These are phyloP conservation scores for Epizoanthus ramosus DNA, from an alignment of 92 coral and sea anemone species.

Conservation along the genomic window DNA sequence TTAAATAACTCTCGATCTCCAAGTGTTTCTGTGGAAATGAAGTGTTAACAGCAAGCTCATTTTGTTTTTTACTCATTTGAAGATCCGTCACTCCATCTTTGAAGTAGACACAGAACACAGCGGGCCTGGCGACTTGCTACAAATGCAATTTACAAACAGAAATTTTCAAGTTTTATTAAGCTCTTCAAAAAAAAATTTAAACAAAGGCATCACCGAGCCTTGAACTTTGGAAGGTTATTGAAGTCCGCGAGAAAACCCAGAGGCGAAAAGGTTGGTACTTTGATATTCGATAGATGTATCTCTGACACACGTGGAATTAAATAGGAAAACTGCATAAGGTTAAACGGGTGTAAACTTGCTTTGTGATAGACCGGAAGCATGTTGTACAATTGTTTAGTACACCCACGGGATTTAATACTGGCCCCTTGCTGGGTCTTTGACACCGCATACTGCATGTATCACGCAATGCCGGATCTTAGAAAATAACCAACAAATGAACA, in stretches of 20 bases:
- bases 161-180: too few relatives aligned
- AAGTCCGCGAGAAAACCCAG: neutral
- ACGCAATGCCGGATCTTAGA: conserved; percentile 25
- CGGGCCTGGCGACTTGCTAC: too few relatives aligned
- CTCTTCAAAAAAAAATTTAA: neutral
- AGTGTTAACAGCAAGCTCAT: too few relatives aligned
- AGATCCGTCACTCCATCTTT: too few relatives aligned
- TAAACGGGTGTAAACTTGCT: conserved; percentile 8
- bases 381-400: neutral
- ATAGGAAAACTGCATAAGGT: neutral
- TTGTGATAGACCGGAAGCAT: conserved; percentile 19
- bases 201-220: neutral
- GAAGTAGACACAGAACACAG: too few relatives aligned
- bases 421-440: conserved; percentile 16
- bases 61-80: too few relatives aligned
- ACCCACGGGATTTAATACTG: neutral
- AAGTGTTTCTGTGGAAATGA: too few relatives aligned
- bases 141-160: too few relatives aligned
- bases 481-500: neutral
- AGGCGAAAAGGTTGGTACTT: neutral
- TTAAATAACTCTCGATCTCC: too few relatives aligned
- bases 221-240: conserved; percentile 8
- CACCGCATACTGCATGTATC: neutral
- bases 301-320: conserved; percentile 1
- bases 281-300: too few relatives aligned